Base-by-base conservation (phyloP, 2,113 vertebrate genomes). In the Sylvicapra grimmia region DNA sequence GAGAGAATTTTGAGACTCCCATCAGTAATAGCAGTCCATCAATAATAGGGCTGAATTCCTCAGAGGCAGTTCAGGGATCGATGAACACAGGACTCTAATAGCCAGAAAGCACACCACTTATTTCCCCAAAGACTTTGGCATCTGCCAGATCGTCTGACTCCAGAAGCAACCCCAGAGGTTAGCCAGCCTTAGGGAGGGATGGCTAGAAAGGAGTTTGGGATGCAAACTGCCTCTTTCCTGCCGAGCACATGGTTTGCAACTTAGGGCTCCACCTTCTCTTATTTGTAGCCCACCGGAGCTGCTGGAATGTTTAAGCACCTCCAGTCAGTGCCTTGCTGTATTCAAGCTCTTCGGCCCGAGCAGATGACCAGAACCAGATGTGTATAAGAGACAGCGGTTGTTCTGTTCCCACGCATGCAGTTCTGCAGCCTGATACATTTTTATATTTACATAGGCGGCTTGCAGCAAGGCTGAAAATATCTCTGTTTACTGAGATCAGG, bases 301-400 rank as follows among this genome's bases (percentile, higher is more conserved):
- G 86, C 51, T 61, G 79, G 56, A 44, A 53, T 29, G 36, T 0
- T 1, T 36, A 53, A 91, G 23, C 31, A 44, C 6, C 23, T 49
- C 31, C 25, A 53, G 49, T 14, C 13, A 33, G 7, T 23, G 72
- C 14, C 40, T 72, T 15, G 1, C 97, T 98, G 98, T 98, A 95
- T 98, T 97, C 93, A 68, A 98, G 97, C 98, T 97, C 40, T 96
- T 98, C 68, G 84, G 96, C 98, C 88, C 95, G 98, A 99, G 99
- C 99, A 99, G 99, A 99, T 99, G 99, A 99, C 98, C 96, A 93
- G 96, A 98, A 97, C n/a, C n/a, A n/a, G n/a, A n/a, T n/a, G n/a
- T n/a, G n/a, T n/a, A n/a, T n/a, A n/a, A n/a, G n/a, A n/a, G n/a
- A n/a, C n/a, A n/a, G n/a, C 2, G 72, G 90, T 90, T 98, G 98